phyloP scores from a whole-genome alignment of 2,113 vertebrate genomes.

The Chaetodon auriga region DNA sequence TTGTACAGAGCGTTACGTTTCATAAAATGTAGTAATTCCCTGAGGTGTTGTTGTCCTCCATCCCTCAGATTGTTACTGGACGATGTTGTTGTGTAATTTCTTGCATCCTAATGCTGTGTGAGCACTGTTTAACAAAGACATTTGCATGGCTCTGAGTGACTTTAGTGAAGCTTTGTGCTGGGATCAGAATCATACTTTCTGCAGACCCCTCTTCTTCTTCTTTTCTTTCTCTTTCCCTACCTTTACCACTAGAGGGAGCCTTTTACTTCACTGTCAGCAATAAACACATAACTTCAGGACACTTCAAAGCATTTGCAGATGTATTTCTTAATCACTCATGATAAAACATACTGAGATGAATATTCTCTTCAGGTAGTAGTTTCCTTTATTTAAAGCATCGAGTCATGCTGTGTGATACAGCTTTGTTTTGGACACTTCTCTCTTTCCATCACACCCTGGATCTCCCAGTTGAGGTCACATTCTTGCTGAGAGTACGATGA shows the following conservation, averaged over 20 bases:
- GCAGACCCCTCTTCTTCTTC: background rate
- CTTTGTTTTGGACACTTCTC: background rate
- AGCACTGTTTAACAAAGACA: background rate
- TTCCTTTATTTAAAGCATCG: background rate
- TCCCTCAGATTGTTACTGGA: background rate
- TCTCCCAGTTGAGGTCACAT: slow-evolving; percentile 7
- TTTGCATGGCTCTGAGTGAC: background rate
- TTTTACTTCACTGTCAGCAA: slow-evolving; percentile 6
- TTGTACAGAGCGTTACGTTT: background rate
- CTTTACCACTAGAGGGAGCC: background rate
- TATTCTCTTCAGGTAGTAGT: background rate
- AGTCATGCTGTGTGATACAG: background rate
- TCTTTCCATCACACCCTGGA: background rate
- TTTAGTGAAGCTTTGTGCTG: background rate
- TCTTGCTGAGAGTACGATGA: slow-evolving; percentile 3
- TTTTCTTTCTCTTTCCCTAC: background rate
- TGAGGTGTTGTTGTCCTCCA: background rate
- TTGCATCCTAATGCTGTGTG: background rate
- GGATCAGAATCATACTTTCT: background rate
- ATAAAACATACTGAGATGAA: background rate
- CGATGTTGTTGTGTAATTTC: background rate
- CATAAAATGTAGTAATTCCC: background rate
- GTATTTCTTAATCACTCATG: background rate
- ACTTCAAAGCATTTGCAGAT: background rate
- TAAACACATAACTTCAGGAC: background rate